Evolutionary conservation across 2,888 invertebrate species (phyloP).

Genomic region (Macroteleia sp.): DNA sequence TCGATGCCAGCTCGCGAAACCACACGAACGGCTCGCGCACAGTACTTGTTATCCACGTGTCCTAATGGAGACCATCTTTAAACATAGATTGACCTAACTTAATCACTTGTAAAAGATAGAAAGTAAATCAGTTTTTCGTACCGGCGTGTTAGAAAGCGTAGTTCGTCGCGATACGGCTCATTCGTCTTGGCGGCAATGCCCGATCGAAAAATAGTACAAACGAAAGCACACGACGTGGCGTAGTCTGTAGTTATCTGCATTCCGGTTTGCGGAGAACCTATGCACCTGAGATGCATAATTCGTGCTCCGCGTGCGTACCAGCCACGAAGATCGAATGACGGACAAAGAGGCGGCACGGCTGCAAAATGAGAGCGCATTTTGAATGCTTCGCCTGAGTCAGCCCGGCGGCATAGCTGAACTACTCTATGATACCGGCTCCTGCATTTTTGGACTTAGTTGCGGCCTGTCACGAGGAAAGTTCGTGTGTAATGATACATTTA

Average conservation of each 20-base stretch:
- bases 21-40: conserved; percentile 1
- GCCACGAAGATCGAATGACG: conserved; percentile 50
- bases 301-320: conserved; percentile 41
- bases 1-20: too few species aligned
- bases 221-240: conserved; percentile 65
- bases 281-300: conserved; percentile 77
- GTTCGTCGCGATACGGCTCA: conserved; percentile 27
- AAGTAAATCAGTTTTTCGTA: conserved; percentile 22
- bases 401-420: conserved; percentile 41
- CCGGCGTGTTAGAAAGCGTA: conserved; percentile 26
- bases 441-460: conserved; percentile 31
- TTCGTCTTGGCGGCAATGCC: conserved; percentile 62
- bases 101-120: too few species aligned
- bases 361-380: conserved; percentile 54
- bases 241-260: conserved; percentile 76
- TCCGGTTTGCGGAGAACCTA: conserved; percentile 77
- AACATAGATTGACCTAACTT: neutral
- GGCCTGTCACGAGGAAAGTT: conserved; percentile 18
- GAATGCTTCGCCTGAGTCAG: conserved; percentile 43
- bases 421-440: conserved; percentile 41
- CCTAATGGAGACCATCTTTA: conserved; percentile 1
- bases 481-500: conserved; percentile 13
- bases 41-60: conserved; percentile 34
- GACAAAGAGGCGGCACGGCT: conserved; percentile 53
- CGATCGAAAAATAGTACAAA: conserved; percentile 70